phyloP scores from a whole-genome alignment of 2,797 vertebrate genomes.

The Myioborus miniatus region DNA sequence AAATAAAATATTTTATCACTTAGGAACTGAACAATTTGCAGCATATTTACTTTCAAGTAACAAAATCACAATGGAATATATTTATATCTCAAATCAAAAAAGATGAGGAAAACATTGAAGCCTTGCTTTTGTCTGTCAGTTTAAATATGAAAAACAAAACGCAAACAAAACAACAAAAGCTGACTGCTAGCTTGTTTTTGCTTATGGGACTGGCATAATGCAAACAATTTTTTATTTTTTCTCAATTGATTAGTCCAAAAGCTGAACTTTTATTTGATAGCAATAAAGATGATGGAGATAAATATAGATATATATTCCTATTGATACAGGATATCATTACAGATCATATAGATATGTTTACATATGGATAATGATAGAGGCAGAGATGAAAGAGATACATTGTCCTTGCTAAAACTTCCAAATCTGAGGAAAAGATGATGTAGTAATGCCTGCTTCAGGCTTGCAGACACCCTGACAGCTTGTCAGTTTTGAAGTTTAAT shows the following conservation, averaged over 20 bases:
- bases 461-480: neutral
- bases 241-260: fast-evolving
- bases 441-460: neutral
- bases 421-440: neutral
- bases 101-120: neutral
- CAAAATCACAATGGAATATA: neutral
- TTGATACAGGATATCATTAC: neutral
- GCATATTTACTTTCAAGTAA: neutral
- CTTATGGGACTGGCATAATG: neutral
- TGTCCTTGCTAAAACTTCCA: neutral
- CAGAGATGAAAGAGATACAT: neutral
- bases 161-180: neutral
- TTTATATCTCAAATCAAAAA: neutral
- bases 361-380: neutral
- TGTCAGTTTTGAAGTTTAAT: neutral
- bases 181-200: neutral
- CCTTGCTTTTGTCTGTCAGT: neutral
- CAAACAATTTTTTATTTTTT: neutral
- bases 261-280: neutral
- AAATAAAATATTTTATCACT: neutral
- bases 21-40: neutral
- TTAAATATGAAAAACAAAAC: neutral
- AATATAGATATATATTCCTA: neutral
- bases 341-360: neutral
- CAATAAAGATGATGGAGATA: neutral